Conservation (phyloP, 2,888 invertebrate species). For the Hemicrepidius hirtus region DNA sequence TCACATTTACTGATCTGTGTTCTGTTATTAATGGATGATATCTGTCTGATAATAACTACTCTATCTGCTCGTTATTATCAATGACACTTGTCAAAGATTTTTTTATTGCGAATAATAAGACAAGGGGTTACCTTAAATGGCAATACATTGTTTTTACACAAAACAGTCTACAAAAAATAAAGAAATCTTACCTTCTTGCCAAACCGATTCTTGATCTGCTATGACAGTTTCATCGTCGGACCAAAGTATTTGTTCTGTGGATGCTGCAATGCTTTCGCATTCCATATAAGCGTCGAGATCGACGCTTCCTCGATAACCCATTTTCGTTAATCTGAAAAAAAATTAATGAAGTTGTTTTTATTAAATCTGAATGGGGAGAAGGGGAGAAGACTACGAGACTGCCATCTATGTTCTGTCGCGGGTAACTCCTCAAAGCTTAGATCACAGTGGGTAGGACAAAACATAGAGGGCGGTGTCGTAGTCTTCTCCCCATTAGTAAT, state of each 20-base stretch:
- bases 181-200: constrained; percentile 69
- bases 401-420: too few species aligned
- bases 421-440: too few species aligned
- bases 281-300: constrained; percentile 69
- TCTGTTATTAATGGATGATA: constrained; percentile 17
- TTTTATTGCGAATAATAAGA: too few species aligned
- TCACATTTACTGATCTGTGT: constrained; percentile 21
- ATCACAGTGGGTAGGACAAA: too few species aligned
- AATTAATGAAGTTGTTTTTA: too few species aligned
- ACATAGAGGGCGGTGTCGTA: too few species aligned
- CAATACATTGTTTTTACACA: too few species aligned
- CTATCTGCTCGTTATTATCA: constrained; percentile 1
- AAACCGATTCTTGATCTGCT: constrained; percentile 69
- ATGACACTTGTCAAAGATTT: constrained; percentile 20
- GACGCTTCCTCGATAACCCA: constrained; percentile 59
- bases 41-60: not conserved
- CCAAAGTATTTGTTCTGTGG: constrained; percentile 71
- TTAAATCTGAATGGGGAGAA: too few species aligned
- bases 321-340: constrained; percentile 7
- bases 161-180: not conserved
- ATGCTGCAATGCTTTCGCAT: constrained; percentile 69
- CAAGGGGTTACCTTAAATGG: too few species aligned
- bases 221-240: constrained; percentile 72
- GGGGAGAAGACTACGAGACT: too few species aligned
- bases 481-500: too few species aligned